Percentiles rank a stretch among this genome's conserved stretches.
These are phyloP conservation scores for Temnothorax curvispinosus DNA, from an alignment of 1,140 invertebrate species.

Conservation along the genomic window DNA sequence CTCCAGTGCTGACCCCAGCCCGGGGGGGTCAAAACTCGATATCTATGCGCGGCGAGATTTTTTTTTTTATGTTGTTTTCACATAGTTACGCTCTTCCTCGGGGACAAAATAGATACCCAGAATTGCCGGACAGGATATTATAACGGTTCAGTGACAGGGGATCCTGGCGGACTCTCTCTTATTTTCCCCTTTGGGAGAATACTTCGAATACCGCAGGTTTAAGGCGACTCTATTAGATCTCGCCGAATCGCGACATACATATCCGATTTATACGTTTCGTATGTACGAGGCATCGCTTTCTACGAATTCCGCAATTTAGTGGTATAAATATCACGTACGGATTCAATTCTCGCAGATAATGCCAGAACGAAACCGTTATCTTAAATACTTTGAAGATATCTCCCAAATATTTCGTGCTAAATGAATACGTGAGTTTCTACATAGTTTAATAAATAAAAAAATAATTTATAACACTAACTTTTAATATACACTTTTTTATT, in stretches of 20 bases:
- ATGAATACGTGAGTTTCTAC: not conserved
- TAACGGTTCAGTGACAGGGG: conserved; percentile 81
- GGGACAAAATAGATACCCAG: conserved; percentile 73
- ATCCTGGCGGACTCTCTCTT: conserved; percentile 25
- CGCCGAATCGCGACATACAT: conserved; percentile 21
- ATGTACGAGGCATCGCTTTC: not conserved
- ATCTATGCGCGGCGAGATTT: conserved; percentile 73
- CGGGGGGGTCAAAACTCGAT: conserved; percentile 78
- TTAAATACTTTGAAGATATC: not conserved
- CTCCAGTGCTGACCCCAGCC: conserved; percentile 81
- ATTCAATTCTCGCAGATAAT: not conserved
- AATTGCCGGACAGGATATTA: conserved; percentile 81
- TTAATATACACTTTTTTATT: not conserved
- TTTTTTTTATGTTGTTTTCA: conserved; percentile 80
- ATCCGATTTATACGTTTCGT: conserved; percentile 17
- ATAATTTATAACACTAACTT: not conserved
- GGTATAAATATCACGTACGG: not conserved
- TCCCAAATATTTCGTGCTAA: not conserved
- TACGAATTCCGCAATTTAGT: not conserved
- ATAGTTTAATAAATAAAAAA: not conserved
- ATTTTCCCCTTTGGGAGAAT: conserved; percentile 56
- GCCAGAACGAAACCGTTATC: not conserved
- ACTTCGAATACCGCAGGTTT: conserved; percentile 70
- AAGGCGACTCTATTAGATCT: conserved; percentile 71
- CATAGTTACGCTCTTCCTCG: conserved; percentile 76